Evolutionary conservation across 2,888 invertebrate species (phyloP).

Genomic region (Rhogogaster chlorosoma): DNA sequence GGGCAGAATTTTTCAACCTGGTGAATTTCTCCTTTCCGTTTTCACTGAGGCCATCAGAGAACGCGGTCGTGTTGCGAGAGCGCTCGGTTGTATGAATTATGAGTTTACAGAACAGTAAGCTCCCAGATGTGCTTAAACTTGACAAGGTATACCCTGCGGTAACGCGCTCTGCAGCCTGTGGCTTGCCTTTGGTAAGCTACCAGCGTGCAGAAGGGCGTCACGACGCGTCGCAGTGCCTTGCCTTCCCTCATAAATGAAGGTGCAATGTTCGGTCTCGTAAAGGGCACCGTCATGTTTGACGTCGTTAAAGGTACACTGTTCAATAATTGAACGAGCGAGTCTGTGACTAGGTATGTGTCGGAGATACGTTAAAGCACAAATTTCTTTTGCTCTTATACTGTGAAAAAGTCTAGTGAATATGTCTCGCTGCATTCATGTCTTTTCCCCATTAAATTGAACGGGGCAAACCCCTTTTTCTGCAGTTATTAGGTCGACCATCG

Average conservation of each 20-base stretch:
- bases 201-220: background rate
- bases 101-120: conserved; percentile 44
- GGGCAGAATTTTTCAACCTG: background rate
- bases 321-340: background rate
- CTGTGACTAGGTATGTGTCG: background rate
- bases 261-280: conserved; percentile 7
- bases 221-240: background rate
- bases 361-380: background rate
- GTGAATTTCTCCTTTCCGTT: background rate
- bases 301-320: background rate
- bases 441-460: background rate
- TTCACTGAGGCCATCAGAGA: background rate
- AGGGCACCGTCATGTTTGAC: background rate
- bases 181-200: conserved; percentile 1
- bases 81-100: conserved; percentile 45
- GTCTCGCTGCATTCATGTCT: background rate
- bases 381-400: background rate
- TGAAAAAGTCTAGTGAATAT: background rate
- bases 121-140: conserved; percentile 41
- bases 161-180: conserved; percentile 3
- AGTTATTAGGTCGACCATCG: background rate
- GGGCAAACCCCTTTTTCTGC: background rate
- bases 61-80: background rate
- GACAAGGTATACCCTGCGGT: conserved; percentile 39
- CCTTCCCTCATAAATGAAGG: background rate